Conservation (phyloP, 2,888 invertebrate genomes). For the Aphidoletes aphidimyza region DNA sequence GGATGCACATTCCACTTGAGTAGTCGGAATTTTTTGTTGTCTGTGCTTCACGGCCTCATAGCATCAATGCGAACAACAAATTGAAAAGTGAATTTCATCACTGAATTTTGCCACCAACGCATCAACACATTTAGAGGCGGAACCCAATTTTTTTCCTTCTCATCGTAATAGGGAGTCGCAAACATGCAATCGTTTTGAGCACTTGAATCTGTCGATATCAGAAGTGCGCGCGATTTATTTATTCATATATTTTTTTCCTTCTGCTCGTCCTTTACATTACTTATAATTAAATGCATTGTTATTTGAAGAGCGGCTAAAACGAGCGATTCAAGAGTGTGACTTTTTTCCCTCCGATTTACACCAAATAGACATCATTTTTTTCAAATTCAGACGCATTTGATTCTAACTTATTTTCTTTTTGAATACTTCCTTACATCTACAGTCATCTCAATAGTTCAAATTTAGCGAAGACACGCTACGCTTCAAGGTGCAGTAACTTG, state of each 20-base stretch:
- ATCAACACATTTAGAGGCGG: background rate
- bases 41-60: no score
- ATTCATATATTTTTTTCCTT: background rate
- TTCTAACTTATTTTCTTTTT: no score
- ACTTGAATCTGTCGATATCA: constrained; percentile 52
- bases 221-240: constrained; percentile 28
- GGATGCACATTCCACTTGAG: no score
- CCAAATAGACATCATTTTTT: no score
- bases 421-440: background rate
- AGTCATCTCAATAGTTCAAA: background rate
- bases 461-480: background rate
- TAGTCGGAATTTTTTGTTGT: no score
- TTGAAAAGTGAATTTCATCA: no score
- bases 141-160: background rate
- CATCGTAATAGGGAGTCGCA: background rate
- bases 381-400: no score
- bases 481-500: background rate
- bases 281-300: constrained; percentile 47
- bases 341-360: no score
- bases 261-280: background rate
- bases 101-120: background rate
- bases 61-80: no score
- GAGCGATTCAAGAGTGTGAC: constrained; percentile 1
- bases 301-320: background rate
- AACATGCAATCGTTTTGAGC: constrained; percentile 1